Percentiles rank a stretch among this genome's conserved stretches.
These are phyloP conservation scores for Cheilosia scutellata DNA, from an alignment of 2,888 invertebrate genomes.

Conservation along the genomic window DNA sequence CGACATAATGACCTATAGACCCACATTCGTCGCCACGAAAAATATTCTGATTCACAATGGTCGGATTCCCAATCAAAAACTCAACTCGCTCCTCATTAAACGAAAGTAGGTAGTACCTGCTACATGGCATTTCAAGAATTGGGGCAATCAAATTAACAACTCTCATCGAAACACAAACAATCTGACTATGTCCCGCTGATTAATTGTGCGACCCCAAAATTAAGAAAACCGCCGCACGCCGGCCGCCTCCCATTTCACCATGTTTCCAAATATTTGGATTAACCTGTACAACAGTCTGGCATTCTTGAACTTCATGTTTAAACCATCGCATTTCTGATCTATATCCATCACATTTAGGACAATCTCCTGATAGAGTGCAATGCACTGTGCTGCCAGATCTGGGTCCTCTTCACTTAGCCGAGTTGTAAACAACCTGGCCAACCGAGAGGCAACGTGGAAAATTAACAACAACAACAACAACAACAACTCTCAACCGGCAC, in stretches of 20 bases:
- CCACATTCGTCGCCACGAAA: neutral
- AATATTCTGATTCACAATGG: neutral
- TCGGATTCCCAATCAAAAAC: conserved; percentile 1
- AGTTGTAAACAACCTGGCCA: conserved; percentile 12
- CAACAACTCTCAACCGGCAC: conserved; percentile 19
- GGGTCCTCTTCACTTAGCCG: conserved; percentile 16
- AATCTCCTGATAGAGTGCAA: conserved; percentile 15
- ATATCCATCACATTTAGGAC: conserved; percentile 21
- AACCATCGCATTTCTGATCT: neutral
- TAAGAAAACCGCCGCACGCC: neutral
- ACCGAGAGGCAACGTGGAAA: no score
- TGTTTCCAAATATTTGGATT: conserved; percentile 21
- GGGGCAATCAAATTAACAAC: conserved; percentile 37
- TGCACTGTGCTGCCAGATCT: conserved; percentile 14
- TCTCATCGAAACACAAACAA: conserved; percentile 1
- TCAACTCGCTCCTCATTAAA: conserved; percentile 12
- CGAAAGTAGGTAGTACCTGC: neutral
- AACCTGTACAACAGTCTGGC: conserved; percentile 1
- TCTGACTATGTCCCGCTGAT: conserved; percentile 11
- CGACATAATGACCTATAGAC: conserved; percentile 35
- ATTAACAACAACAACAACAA: neutral
- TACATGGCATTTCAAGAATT: conserved; percentile 33
- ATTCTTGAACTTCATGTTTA: conserved; percentile 53
- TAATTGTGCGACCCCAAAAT: conserved; percentile 4
- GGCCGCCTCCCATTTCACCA: neutral